A percentile compares a stretch with the other conserved stretches of the same genome.
Evolutionary conservation across 2,797 vertebrate species (phyloP).

Genomic region (Paguma larvata): DNA sequence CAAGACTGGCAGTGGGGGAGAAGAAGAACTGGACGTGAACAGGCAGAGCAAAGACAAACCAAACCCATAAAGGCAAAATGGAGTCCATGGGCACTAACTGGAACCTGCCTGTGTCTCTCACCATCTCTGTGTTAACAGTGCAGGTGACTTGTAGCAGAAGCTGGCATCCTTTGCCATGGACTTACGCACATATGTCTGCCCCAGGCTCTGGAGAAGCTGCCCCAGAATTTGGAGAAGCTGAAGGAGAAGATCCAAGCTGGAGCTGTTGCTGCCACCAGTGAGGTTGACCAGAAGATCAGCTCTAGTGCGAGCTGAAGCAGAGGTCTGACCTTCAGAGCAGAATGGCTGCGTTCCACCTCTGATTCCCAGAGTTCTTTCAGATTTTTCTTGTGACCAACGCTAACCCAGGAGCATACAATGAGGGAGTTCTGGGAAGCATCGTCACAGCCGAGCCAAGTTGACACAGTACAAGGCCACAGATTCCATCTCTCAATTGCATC

Average conservation of each 20-base stretch:
- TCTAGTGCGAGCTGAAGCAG: fast-evolving
- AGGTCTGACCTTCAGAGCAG: not conserved
- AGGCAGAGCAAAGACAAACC: not conserved
- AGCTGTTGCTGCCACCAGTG: fast-evolving
- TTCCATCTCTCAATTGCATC: not conserved
- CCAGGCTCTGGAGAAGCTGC: not conserved
- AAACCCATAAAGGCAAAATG: not conserved
- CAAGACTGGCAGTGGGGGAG: not conserved
- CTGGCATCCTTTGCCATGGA: not conserved
- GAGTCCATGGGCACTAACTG: no score
- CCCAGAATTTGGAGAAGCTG: not conserved
- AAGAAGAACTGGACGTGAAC: not conserved
- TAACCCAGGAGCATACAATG: not conserved
- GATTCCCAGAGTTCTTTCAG: not conserved
- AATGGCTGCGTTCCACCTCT: not conserved
- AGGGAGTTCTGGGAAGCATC: not conserved
- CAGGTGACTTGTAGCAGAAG: not conserved
- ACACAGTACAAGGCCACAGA: no score
- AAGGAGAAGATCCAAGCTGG: not conserved
- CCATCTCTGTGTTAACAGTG: not conserved
- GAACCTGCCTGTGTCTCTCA: fast-evolving
- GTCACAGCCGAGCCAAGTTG: not conserved
- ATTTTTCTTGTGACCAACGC: not conserved
- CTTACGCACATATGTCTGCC: not conserved
- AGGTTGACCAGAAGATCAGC: not conserved